Base-by-base conservation (phyloP, 2,888 invertebrate species). In the Alloscopus bannaensis region DNA sequence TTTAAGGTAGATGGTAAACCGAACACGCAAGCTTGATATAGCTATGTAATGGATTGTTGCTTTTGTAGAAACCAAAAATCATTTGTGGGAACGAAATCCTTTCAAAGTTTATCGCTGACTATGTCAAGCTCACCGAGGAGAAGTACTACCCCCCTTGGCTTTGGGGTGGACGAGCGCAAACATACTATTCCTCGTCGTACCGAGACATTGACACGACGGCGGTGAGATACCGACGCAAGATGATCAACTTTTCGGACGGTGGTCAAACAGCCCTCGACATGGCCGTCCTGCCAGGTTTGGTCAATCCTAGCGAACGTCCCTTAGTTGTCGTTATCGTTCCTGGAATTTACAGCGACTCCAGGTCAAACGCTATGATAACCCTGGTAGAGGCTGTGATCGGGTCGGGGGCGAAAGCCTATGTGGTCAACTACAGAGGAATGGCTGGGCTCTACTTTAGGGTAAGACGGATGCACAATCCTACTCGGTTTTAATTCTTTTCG, bases 141-240 rank as follows among this genome's bases (percentile, higher is more conserved):
- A 76, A 76, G 29, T 68, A 76, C 22, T 76, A 60, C 20, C 76
- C 76, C 4, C 76, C 76, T 22, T 68, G 68, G 76, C 18, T 76
- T 40, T 76, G 76, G 76, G 47, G 36, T 18, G 76, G 65, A 1
- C 22, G 76, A 18, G 8, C 50, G 4, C 76, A 76, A 52, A 76
- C 76, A 1, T 76, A 76, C 42, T 76, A 36, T n/a, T 47, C 68
- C 16, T 50, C 45, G 1, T 68, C 76, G 26, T 76, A 76, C 40
- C n/a, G 76, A 31, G 76, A 76, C 24, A 76, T 76, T 31, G 76
- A 76, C 22, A 76, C 60, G n/a, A 76, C 76, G 16, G 76, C 76
- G 22, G 76, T 76, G 47, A 68, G 76, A 29, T 76, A 76, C 31
- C 76, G 76, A 16, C n/a, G 76, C 18, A 76, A 76, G 42, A n/a